phyloP scores from a whole-genome alignment of 1,140 invertebrate species.

The Phymorhynchus buccinoides region DNA sequence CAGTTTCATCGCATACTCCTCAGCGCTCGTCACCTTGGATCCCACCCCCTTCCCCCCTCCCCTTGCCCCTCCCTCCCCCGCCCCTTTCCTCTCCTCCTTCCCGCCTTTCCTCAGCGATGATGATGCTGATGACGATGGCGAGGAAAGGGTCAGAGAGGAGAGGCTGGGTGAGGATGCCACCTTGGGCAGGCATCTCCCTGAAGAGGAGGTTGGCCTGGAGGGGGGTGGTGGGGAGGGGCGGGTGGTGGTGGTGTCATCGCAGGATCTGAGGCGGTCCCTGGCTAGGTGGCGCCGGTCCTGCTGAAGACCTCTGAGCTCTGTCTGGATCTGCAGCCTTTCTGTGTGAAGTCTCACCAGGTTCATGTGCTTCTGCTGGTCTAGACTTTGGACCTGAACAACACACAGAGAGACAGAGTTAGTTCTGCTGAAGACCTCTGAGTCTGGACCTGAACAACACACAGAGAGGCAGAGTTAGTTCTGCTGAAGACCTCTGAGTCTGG shows the following conservation, averaged over 20 bases:
- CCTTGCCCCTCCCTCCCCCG: neutral
- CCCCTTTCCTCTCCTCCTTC: too few relatives aligned
- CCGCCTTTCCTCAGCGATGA: neutral
- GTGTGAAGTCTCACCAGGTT: neutral
- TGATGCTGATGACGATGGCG: neutral
- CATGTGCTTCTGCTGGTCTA: constrained; percentile 3
- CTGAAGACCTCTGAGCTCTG: constrained; percentile 1
- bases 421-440: too few relatives aligned
- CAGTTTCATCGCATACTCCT: neutral
- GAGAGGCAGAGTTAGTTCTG: too few relatives aligned
- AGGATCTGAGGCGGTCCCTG: neutral
- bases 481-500: too few relatives aligned
- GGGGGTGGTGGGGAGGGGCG: neutral
- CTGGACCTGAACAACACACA: too few relatives aligned
- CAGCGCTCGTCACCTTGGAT: neutral
- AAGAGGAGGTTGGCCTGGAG: too few relatives aligned
- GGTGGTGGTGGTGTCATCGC: neutral
- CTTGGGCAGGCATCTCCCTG: too few relatives aligned
- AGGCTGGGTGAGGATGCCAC: too few relatives aligned
- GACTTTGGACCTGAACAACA: neutral
- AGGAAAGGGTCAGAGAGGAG: too few relatives aligned
- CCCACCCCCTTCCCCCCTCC: neutral
- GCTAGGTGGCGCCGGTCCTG: neutral
- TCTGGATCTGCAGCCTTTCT: neutral
- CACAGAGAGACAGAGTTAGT: too few relatives aligned